Base-by-base conservation (phyloP, 2,113 vertebrate species). In the Fulmarus glacialis region DNA sequence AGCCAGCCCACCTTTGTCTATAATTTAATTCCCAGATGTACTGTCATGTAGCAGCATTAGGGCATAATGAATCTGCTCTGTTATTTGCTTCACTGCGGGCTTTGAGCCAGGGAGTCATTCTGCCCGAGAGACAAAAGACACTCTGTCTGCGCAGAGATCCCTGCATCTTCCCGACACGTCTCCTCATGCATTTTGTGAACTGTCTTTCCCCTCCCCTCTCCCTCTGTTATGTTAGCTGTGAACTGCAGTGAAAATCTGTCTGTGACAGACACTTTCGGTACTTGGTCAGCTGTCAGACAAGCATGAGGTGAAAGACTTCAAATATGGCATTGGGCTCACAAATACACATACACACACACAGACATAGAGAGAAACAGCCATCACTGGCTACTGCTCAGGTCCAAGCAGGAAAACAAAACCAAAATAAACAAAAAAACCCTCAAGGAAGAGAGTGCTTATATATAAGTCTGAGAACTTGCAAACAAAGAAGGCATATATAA, bases 241-340 rank as follows among this genome's bases (percentile, higher is more conserved):
- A 97, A 96, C 86, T 62, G 70, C 93, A 91, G 89, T 73, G 96
- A 97, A 97, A 97, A 97, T 96, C 95, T 97, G 97, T 96, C 94
- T 97, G 89, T 75, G 96, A 97, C 94, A 97, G 96, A 97, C 94
- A 95, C 91, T 96, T 92, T 55, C 24, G 2, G 94, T 96, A 85
- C 91, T 96, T 95, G 97, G 96, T 97, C 93, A 96, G 91, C 94
- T 96, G 97, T 96, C 97, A 96, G 85, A 94, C 95, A 95, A 90
- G 85, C 93, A 67, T 3, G 96, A 97, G 97, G 97, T 97, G 97
- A 97, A 97, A 97, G 97, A 97, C 97, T 97, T 97, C 95, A 97
- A 97, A 97, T 97, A 97, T 97, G 97, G 96, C 95, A 97, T n/a
- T 14, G 90, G 72, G 88, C 93, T 93, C 84, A 62, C 66, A 90